Evolutionary conservation across 2,797 vertebrate genomes (phyloP).

Genomic region (Rhabdomys pumilio): DNA sequence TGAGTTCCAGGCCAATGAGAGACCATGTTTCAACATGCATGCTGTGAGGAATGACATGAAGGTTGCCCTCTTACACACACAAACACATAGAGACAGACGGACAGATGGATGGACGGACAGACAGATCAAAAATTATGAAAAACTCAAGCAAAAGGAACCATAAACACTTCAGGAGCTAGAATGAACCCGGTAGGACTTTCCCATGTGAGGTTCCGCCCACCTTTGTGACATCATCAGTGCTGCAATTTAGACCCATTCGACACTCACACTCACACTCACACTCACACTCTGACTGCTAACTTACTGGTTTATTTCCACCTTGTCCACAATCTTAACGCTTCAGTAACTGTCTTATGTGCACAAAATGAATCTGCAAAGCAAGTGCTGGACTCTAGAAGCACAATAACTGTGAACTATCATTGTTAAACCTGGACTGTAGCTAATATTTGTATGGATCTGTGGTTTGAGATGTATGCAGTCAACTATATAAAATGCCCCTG

Average conservation of each 20-base stretch:
- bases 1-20: not conserved
- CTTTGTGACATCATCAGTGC: not conserved
- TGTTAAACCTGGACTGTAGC: not conserved
- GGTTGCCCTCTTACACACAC: not conserved
- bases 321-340: not conserved
- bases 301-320: not conserved
- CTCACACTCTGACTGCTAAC: not conserved
- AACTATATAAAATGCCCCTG: not conserved
- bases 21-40: not conserved
- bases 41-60: not conserved
- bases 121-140: not conserved
- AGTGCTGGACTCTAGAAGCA: not conserved
- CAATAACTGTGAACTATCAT: not conserved
- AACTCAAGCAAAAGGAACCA: not conserved
- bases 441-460: not conserved
- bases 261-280: too few relatives aligned
- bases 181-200: not conserved
- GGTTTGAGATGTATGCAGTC: not conserved
- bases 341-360: not conserved
- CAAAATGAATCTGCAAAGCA: not conserved
- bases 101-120: too few relatives aligned
- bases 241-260: not conserved
- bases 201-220: not conserved
- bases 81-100: not conserved
- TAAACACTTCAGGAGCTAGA: not conserved